Conservation (phyloP, 2,113 vertebrate species). For the Nyctibius bracteatus region DNA sequence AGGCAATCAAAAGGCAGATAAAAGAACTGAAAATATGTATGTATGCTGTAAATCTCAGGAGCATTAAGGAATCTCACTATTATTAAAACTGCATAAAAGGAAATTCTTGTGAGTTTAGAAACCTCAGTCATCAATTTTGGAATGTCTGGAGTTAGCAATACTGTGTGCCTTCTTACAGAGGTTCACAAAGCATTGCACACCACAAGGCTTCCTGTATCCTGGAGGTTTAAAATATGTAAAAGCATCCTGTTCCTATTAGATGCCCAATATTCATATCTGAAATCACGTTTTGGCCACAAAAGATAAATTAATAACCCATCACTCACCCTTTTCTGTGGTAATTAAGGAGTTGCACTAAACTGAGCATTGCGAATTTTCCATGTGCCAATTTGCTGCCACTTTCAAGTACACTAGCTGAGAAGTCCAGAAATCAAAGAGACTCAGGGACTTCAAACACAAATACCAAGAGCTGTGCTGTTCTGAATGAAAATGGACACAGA, state of each 20-base stretch:
- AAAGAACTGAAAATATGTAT: neutral
- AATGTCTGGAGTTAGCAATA: neutral
- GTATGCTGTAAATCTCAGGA: neutral
- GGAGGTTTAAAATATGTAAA: neutral
- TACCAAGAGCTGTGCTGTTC: neutral
- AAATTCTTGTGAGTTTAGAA: neutral
- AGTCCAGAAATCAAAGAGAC: conserved; percentile 42
- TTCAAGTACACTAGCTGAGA: neutral
- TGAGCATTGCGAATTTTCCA: neutral
- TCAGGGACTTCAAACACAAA: neutral
- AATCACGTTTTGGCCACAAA: neutral
- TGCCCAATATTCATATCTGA: conserved; percentile 8
- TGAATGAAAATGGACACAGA: conserved; percentile 1
- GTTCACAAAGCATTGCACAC: neutral
- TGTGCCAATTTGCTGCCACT: neutral
- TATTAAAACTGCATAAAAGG: neutral
- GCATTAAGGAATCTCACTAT: neutral
- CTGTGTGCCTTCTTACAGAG: neutral
- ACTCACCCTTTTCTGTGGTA: neutral
- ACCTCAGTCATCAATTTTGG: neutral
- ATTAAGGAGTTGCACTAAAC: conserved; percentile 24
- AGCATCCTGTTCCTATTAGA: conserved; percentile 4
- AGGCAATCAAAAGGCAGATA: neutral
- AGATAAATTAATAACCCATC: conserved; percentile 20
- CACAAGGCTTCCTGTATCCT: neutral